Percentiles rank a stretch among this genome's conserved stretches.
Conservation (phyloP, 2,888 invertebrate species). For the Cerastoderma edule region DNA sequence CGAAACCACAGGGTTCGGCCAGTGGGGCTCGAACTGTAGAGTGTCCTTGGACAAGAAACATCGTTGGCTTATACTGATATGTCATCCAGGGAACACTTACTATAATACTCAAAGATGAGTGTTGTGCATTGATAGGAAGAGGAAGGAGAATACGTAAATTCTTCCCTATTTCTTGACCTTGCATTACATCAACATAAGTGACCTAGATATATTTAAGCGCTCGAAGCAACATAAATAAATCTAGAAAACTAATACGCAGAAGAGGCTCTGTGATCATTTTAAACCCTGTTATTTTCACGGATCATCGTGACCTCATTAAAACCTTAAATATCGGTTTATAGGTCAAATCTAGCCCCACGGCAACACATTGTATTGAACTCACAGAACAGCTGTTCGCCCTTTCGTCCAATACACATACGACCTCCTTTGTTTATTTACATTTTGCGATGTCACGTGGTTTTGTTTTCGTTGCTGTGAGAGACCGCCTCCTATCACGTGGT, state of each 20-base stretch:
- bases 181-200: background rate
- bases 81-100: no score
- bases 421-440: slow-evolving; percentile 46
- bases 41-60: no score
- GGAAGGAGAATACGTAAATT: no score
- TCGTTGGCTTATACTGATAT: no score
- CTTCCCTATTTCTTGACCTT: background rate
- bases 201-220: slow-evolving; percentile 6
- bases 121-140: no score
- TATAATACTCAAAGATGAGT: no score
- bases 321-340: slow-evolving; percentile 21
- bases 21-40: no score
- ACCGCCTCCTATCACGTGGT: slow-evolving; percentile 59
- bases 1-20: no score
- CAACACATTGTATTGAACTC: slow-evolving; percentile 3
- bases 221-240: no score
- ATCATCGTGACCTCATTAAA: slow-evolving; percentile 5
- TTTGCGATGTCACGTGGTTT: slow-evolving; percentile 56
- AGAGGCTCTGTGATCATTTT: no score
- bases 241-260: slow-evolving; percentile 1
- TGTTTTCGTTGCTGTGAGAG: slow-evolving; percentile 60
- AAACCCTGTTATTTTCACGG: background rate
- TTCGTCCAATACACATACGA: slow-evolving; percentile 19
- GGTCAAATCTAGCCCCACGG: slow-evolving; percentile 18
- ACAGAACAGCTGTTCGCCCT: slow-evolving; percentile 16